Evolutionary conservation across 2,113 vertebrate genomes (phyloP), one percentile per base, ranked within the genome.

Genomic region (Atractosteus spatula): DNA sequence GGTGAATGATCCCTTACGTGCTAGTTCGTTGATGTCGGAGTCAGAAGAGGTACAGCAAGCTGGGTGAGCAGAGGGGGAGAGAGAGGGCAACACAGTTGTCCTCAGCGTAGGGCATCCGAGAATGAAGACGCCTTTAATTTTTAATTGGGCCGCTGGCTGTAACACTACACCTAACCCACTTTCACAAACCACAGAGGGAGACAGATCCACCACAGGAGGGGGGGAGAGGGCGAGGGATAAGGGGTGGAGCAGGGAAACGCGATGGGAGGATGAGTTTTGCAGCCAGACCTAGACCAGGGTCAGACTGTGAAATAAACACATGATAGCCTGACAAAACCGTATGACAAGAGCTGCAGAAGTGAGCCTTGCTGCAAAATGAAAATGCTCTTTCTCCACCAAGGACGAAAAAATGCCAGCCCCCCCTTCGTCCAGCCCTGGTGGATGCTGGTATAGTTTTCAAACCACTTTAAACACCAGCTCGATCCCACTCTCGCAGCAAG

Each of bases 91-190:
- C 45, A 70, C 43, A 3, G 5, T 4, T 8, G 43, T 69, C 68
- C 69, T 69, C 29, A 51, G 59, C 61, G 55, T 62, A 68, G 66
- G 16, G 66, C 69, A 64, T 70, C 68, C 29, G 29, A 29, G 29
- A 29, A 29, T 29, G 29, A 29, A 29, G 29, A 29, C 29, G 29
- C 29, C 29, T 29, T 79, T 70, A 76, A 76, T 74, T 71, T 79
- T 76, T 79, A 76, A 79, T 76, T 51, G 74, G 64, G 59, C 54
- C 71, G 67, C 62, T 68, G 41, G 63, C 68, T 64, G 77, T 44
- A 76, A 76, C 64, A 29, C 29, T 29, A 29, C 29, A 29, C 29
- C 29, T 29, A 29, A 29, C 29, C 29, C 29, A 29, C 29, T 29
- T 29, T 29, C 29, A 29, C 41, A 65, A 5, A 13, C 57, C 8